A percentile compares a stretch with the other conserved stretches of the same genome.
Conservation (phyloP, 2,113 vertebrate genomes). For the Garra rufa region DNA sequence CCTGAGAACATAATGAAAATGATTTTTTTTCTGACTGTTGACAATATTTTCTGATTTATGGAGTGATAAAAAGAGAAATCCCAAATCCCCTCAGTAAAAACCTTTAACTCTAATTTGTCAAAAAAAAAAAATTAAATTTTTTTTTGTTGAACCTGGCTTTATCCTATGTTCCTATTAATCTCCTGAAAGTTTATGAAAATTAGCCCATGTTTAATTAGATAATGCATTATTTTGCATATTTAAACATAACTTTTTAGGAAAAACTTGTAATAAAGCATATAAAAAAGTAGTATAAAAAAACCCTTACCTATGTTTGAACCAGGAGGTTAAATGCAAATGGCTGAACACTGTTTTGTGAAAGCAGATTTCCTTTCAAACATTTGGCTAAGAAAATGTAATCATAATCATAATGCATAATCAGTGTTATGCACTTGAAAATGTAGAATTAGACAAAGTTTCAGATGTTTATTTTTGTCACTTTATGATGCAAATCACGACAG, state of each 20-base stretch:
- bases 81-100: background rate
- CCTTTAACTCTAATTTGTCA: background rate
- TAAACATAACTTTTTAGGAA: no score
- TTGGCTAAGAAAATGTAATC: background rate
- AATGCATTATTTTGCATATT: no score
- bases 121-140: background rate
- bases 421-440: background rate
- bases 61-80: background rate
- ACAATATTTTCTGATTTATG: background rate
- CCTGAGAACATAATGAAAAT: background rate
- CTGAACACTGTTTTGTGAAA: no score
- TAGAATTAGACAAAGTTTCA: background rate
- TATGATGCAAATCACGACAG: conserved; percentile 37
- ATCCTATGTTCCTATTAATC: no score
- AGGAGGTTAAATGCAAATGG: no score
- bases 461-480: conserved; percentile 46
- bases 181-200: no score
- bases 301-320: no score
- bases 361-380: background rate
- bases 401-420: background rate
- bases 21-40: no score
- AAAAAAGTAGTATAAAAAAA: no score
- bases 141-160: no score
- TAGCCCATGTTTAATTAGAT: no score
- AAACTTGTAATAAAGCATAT: no score